These are phyloP conservation scores for Erebia palarica DNA, from an alignment of 2,888 invertebrate species.

Conservation along the genomic window DNA sequence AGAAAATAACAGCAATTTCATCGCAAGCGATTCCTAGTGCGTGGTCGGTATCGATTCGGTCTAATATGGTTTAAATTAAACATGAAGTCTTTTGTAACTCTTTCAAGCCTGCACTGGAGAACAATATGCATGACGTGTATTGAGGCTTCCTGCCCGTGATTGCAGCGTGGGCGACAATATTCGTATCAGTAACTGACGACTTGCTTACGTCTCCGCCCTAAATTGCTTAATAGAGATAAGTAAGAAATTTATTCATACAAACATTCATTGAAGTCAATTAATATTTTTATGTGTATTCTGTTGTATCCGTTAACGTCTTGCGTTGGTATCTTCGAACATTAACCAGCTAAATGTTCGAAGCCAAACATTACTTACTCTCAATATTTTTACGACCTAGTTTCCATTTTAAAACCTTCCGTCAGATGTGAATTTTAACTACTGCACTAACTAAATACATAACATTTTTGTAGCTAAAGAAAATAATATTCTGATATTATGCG, in stretches of 20 bases:
- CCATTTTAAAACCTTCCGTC: no score
- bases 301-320: no score
- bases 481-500: constrained; percentile 4
- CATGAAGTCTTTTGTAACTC: constrained; percentile 44
- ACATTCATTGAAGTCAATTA: no score
- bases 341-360: no score
- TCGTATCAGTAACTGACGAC: constrained; percentile 42
- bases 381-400: no score
- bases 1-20: constrained; percentile 41
- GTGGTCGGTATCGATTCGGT: constrained; percentile 35
- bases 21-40: constrained; percentile 18
- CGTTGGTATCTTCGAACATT: no score
- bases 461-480: background rate
- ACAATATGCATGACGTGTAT: constrained; percentile 50
- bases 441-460: no score
- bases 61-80: constrained; percentile 40
- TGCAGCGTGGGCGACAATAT: constrained; percentile 63
- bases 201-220: constrained; percentile 24
- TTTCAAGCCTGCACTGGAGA: constrained; percentile 44
- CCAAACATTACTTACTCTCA: no score
- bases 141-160: constrained; percentile 60
- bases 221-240: constrained; percentile 23
- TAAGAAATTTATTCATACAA: background rate
- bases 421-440: no score
- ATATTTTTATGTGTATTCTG: no score